Evolutionary conservation across 1,140 invertebrate species (phyloP).

Genomic region (Eulimnadia texana): DNA sequence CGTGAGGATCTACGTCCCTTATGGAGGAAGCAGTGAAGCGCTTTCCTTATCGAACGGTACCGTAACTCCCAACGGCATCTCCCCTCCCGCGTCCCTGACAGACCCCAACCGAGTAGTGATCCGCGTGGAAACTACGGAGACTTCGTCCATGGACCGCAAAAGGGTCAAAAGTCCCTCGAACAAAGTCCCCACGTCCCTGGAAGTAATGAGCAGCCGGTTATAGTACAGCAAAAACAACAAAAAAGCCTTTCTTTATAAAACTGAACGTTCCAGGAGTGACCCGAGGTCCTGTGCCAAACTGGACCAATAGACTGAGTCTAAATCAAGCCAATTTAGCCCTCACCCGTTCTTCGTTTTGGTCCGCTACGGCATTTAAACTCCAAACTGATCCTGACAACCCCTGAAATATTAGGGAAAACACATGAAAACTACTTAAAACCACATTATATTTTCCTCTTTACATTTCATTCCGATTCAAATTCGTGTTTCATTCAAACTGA

Average conservation of each 20-base stretch:
- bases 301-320: no score
- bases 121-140: constrained; percentile 31
- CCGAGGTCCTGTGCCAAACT: no score
- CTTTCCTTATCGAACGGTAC: constrained; percentile 31
- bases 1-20: constrained; percentile 59
- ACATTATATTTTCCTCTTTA: background rate
- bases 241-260: background rate
- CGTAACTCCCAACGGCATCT: constrained; percentile 23
- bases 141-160: background rate
- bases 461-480: background rate
- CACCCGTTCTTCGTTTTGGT: no score
- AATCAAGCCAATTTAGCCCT: no score
- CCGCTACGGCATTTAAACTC: no score
- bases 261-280: no score
- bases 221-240: background rate
- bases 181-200: no score
- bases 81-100: constrained; percentile 35
- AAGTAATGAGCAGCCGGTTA: background rate
- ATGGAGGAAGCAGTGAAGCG: constrained; percentile 30
- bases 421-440: background rate
- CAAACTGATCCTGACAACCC: no score
- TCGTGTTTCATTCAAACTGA: background rate
- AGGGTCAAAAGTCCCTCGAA: background rate
- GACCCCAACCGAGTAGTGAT: constrained; percentile 48
- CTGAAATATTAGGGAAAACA: no score